These are phyloP conservation scores for Nautilus pompilius DNA, from an alignment of 1,140 invertebrate genomes.

Conservation along the genomic window DNA sequence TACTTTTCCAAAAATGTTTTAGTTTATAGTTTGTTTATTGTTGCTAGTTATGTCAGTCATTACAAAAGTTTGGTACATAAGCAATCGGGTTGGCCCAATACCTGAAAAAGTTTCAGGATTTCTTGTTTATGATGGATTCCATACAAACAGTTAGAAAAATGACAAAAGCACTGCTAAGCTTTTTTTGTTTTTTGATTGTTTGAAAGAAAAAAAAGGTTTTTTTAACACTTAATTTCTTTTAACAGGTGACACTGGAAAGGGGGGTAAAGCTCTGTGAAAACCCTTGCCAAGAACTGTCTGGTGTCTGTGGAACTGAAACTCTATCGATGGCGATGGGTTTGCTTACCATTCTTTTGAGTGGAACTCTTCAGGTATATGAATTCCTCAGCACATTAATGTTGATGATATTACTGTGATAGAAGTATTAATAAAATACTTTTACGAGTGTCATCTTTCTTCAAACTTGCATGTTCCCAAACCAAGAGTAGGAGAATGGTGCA, in stretches of 20 bases:
- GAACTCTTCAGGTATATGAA: slow-evolving; percentile 34
- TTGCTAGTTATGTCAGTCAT: background rate
- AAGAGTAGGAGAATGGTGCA: no score
- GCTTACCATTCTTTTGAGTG: slow-evolving; percentile 39
- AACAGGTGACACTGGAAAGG: slow-evolving; percentile 43
- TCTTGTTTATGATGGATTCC: background rate
- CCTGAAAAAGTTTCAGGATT: background rate
- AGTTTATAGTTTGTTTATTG: no score
- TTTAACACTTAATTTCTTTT: slow-evolving; percentile 6
- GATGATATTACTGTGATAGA: no score
- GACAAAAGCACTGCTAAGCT: background rate
- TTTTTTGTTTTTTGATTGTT: slow-evolving; percentile 1
- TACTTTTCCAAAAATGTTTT: no score
- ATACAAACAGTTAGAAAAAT: background rate
- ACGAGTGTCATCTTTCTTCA: no score
- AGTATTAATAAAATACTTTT: no score
- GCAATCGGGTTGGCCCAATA: no score
- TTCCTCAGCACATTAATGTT: no score
- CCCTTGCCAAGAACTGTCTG: slow-evolving; percentile 27
- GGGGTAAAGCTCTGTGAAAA: slow-evolving; percentile 32
- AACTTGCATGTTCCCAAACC: no score
- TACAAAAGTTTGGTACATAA: background rate
- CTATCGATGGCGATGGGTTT: slow-evolving; percentile 51
- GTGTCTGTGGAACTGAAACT: slow-evolving; percentile 47
- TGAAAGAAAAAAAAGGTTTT: background rate